Base-by-base conservation (phyloP, 2,888 invertebrate species). In the Autographa pulchrina region DNA sequence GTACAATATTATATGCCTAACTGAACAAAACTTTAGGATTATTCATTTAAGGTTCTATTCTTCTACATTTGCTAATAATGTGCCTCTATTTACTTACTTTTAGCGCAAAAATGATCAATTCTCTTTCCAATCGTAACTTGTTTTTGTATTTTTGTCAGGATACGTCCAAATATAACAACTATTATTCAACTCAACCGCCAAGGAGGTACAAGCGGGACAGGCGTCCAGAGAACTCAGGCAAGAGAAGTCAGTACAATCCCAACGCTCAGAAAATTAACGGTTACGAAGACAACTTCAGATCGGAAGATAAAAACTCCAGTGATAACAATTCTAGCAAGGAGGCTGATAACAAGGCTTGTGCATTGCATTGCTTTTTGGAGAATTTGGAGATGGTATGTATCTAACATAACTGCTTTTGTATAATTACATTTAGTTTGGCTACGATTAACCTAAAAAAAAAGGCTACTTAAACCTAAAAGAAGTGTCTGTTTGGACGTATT, bases 341-440 rank as follows among this genome's bases (percentile, higher is more conserved):
- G 14, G 78, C 74, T 13, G 87, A 90, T 6, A 89, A 86, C 7
- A 94, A 92, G 72, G 92, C 93, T 71, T 98, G 98, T 83, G 95
- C 97, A 1, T 89, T 97, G 31, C 97, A 97, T 75, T 98, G 98
- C 86, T 97, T 98, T 85, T 96, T 98, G 86, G 96, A 97, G 72
- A 96, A 97, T 88, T 89, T 97, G 76, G 96, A 97, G 85, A 96
- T 97, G 97, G 98, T 97, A 92, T 90, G 79, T 75, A 38, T n/a
- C 2, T n/a, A 41, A 41, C 13, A 8, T 35, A 35, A 35, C 35
- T 35, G n/a, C n/a, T n/a, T n/a, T n/a, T n/a, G n/a, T n/a, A n/a
- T n/a, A n/a, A n/a, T n/a, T n/a, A n/a, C n/a, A n/a, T n/a, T n/a
- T n/a, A n/a, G n/a, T n/a, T n/a, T n/a, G n/a, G n/a, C n/a, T n/a